phyloP scores from a whole-genome alignment of 1,140 invertebrate genomes.

The Drosophila pruinosa region DNA sequence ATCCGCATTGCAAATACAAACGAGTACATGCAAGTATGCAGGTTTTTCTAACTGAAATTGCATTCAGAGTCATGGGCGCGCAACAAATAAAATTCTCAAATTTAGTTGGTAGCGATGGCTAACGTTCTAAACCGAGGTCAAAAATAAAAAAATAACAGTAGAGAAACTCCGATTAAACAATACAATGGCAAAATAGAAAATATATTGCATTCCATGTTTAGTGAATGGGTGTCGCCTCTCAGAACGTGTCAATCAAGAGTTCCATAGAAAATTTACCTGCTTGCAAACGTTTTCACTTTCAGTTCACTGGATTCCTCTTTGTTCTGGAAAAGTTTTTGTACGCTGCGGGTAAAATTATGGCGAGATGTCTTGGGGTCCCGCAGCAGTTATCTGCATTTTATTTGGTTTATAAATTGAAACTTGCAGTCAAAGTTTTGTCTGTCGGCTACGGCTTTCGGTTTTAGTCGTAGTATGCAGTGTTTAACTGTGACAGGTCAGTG shows the following conservation, averaged over 20 bases:
- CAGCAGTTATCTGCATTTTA: constrained; percentile 76
- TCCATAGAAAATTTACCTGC: constrained; percentile 36
- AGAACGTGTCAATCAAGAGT: constrained; percentile 42
- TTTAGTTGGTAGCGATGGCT: constrained; percentile 56
- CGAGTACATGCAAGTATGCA: constrained; percentile 33
- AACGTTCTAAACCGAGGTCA: constrained; percentile 45
- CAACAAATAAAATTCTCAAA: constrained; percentile 74
- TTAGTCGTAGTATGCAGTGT: not conserved
- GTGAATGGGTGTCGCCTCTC: not conserved
- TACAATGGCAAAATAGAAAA: constrained; percentile 1
- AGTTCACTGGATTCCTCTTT: not conserved
- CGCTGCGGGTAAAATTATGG: constrained; percentile 47
- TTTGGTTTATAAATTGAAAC: constrained; percentile 80
- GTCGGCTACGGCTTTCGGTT: not conserved
- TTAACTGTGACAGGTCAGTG: constrained; percentile 27
- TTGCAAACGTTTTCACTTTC: constrained; percentile 33
- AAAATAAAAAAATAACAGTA: not conserved
- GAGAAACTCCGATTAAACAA: constrained; percentile 3
- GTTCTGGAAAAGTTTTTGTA: constrained; percentile 27
- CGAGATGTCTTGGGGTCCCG: constrained; percentile 27
- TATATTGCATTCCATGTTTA: not conserved
- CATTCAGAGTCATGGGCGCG: constrained; percentile 73
- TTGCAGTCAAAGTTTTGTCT: constrained; percentile 64
- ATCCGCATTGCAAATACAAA: constrained; percentile 19
- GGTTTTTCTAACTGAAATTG: constrained; percentile 47